phyloP scores from a whole-genome alignment of 2,797 vertebrate genomes.

The Ficedula albicollis region DNA sequence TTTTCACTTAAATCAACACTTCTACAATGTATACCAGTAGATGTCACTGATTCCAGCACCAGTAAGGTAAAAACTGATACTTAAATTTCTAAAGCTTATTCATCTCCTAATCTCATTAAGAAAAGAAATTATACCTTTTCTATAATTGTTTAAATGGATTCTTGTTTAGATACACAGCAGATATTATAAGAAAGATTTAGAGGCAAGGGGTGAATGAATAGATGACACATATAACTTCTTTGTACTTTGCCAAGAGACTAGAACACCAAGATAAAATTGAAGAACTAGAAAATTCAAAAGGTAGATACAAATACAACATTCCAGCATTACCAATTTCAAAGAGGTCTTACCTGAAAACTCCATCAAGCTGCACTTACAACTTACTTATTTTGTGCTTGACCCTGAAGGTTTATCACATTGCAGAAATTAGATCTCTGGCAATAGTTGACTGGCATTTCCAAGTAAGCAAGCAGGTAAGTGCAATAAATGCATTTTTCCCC shows the following conservation, averaged over 20 bases:
- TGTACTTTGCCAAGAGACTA: not conserved
- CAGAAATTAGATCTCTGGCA: not conserved
- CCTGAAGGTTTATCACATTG: not conserved
- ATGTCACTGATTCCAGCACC: not conserved
- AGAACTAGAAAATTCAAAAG: not conserved
- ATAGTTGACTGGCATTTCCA: not conserved
- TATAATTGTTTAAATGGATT: not conserved
- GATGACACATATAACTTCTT: not conserved
- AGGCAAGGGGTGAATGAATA: not conserved
- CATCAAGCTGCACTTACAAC: not conserved
- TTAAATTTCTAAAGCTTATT: not conserved
- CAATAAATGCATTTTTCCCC: not conserved
- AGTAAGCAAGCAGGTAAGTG: not conserved
- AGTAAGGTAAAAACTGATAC: not conserved
- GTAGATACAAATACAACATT: not conserved
- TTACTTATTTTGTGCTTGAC: not conserved
- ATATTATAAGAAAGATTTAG: not conserved
- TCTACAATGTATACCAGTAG: not conserved
- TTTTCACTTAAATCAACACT: not conserved
- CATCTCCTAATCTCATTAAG: not conserved
- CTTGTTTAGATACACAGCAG: not conserved
- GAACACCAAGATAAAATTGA: not conserved
- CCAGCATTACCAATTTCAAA: not conserved
- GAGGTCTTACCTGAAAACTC: not conserved
- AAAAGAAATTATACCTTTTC: not conserved